Evolutionary conservation across 2,113 vertebrate genomes (phyloP), one percentile per base, ranked within the genome.

Genomic region (Cricetomys ansorgei): DNA sequence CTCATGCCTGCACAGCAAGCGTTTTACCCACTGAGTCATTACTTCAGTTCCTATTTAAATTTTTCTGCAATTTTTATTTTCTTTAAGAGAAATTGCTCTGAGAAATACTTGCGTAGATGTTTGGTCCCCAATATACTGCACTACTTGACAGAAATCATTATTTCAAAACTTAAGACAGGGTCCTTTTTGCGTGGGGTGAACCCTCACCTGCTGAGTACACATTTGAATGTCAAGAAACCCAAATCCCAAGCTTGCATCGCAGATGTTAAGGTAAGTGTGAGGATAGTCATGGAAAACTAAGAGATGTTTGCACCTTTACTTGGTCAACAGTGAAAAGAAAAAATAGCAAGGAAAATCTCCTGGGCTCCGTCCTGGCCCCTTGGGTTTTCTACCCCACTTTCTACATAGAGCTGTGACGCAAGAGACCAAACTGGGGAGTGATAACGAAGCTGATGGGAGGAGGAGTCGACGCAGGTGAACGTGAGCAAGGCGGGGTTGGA

Each of bases 31-130:
- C 6, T 12, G 37, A 37, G 3, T 25, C 10, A 40, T 13, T 23
- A 37, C 79, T 19, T 21, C 37, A 81, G 9, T 10, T 19, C 5
- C 21, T 25, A 59, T 27, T 53, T 89, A 87, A 53, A 76, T 9
- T 64, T 69, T n/a, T 76, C 40, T 76, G 5, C 12, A 80, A 23
- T 85, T 8, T 8, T 91, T n/a, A 86, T 92, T 93, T 96, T 88
- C 27, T n/a, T 67, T 79, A 89, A 67, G 27, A 64, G n/a, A 53
- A 79, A 79, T 79, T 48, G 72, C 17, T 45, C 5, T 40, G 5
- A 85, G 31, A 95, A 79, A 67, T 88, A 50, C 43, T 69, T 59
- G 43, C 70, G 31, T 85, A 64, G 76, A 70, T 55, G 29, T 88
- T 69, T 11, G 34, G 13, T 21, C 10, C 34, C 69, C 23, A 34